These are phyloP conservation scores for Scomber colias DNA, from an alignment of 2,113 vertebrate genomes.

Conservation along the genomic window DNA sequence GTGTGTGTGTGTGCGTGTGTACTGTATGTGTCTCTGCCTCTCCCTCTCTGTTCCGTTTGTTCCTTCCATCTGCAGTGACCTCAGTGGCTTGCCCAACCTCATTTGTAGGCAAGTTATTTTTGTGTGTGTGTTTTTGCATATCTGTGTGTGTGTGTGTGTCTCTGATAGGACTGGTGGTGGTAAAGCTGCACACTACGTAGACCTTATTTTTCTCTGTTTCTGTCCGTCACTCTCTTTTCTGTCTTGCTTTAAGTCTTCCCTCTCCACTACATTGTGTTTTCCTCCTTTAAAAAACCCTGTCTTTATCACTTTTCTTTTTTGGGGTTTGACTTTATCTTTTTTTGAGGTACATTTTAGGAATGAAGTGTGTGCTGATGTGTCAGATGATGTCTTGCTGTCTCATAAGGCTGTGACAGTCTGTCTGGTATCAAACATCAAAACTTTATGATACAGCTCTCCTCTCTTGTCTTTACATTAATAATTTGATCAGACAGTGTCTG, in stretches of 20 bases:
- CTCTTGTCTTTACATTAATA: no score
- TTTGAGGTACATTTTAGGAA: conserved; percentile 21
- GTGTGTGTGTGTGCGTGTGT: conserved; percentile 19
- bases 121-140: conserved; percentile 22
- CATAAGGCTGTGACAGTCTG: neutral
- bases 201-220: neutral
- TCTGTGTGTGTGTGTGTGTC: conserved; percentile 1
- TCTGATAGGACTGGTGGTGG: conserved; percentile 19
- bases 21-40: conserved; percentile 17
- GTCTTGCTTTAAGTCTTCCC: neutral
- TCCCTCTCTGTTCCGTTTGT: conserved; percentile 28
- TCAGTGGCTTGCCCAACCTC: conserved; percentile 32
- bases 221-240: neutral
- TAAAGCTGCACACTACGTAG: conserved; percentile 1
- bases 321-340: conserved; percentile 16
- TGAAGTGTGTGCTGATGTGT: conserved; percentile 24
- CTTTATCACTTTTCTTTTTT: conserved; percentile 30
- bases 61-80: conserved; percentile 57
- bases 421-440: neutral
- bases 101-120: conserved; percentile 44
- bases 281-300: neutral
- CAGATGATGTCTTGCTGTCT: neutral
- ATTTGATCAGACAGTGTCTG: no score
- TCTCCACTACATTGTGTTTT: neutral
- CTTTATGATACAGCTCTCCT: neutral